Base-by-base conservation (phyloP, 1,140 invertebrate genomes). In the Portunus trituberculatus region DNA sequence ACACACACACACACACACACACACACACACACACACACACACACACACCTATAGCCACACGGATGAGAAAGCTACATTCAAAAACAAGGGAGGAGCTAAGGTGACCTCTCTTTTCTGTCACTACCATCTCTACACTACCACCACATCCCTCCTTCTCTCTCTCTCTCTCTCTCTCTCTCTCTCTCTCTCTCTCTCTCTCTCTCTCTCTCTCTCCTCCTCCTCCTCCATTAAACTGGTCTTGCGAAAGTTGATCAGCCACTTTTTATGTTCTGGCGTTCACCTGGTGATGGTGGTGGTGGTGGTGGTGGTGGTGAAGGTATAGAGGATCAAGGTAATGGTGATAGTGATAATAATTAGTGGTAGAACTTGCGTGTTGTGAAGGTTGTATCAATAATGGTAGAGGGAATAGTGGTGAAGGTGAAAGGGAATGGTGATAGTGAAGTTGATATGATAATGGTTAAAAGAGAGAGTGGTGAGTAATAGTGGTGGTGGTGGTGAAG, bases 111-210 rank as follows among this genome's bases (percentile, higher is more conserved):
- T 8, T 83, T 16, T 20, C n/a, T 31, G n/a, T 28, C 46, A 76
- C 46, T 8, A 76, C 46, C n/a, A 4, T 31, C 91, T 28, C 59
- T 16, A 25, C 0, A 20, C 25, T 32, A 0, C 87, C 52, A 0
- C 10, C 52, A 59, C 39, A 4, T 10, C 32, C 28, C 87, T 39
- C 87, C 16, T 31, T 39, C 87, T 39, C 87, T 88, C 87, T 88
- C 87, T 88, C 87, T 88, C 87, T 88, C 87, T 88, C 84, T 87
- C 84, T 87, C 84, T 87, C 84, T 87, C 84, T 87, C 84, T 87
- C 84, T 87, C 84, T 87, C 84, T 87, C 84, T 87, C 84, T 87
- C 84, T 87, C 84, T 87, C 84, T 87, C 16, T 87, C 16, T 31
- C n/a, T 87, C 39, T 87, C 29, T 87, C 29, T 87, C 29, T 39